These are phyloP conservation scores for Telenomus remus DNA, from an alignment of 1,140 invertebrate species.

Conservation along the genomic window DNA sequence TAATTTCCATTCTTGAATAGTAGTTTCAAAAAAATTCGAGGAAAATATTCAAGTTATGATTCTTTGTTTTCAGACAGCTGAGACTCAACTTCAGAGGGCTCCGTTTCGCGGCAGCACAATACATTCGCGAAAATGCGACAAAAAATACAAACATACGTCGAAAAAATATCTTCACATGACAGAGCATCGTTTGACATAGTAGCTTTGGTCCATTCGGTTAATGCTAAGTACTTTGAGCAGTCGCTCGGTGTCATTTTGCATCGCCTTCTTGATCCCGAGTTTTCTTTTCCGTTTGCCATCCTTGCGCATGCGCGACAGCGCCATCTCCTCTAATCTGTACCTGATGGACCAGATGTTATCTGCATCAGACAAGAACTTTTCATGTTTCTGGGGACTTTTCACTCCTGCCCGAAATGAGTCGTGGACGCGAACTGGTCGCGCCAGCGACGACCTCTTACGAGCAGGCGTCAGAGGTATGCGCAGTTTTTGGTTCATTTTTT, in stretches of 20 bases:
- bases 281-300: slow-evolving; percentile 58
- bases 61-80: too few species aligned
- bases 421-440: slow-evolving; percentile 68
- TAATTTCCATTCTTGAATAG: too few species aligned
- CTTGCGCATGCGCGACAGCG: slow-evolving; percentile 64
- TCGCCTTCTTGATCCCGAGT: slow-evolving; percentile 60
- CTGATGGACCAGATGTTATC: slow-evolving; percentile 67
- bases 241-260: slow-evolving; percentile 69
- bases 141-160: slow-evolving; percentile 1
- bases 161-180: slow-evolving; percentile 66
- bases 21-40: too few species aligned
- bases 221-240: slow-evolving; percentile 73
- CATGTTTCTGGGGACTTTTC: slow-evolving; percentile 9
- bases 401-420: slow-evolving; percentile 62
- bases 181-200: slow-evolving; percentile 72
- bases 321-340: slow-evolving; percentile 67
- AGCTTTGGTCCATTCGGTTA: slow-evolving; percentile 74
- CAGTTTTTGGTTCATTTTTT: background rate
- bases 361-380: slow-evolving; percentile 50
- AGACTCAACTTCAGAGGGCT: background rate
- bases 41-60: too few species aligned
- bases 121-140: background rate
- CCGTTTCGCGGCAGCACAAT: background rate
- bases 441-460: slow-evolving; percentile 67
- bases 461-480: slow-evolving; percentile 56